Conservation (phyloP, 2,888 invertebrate species). For the Lasioglossum leucozonium region DNA sequence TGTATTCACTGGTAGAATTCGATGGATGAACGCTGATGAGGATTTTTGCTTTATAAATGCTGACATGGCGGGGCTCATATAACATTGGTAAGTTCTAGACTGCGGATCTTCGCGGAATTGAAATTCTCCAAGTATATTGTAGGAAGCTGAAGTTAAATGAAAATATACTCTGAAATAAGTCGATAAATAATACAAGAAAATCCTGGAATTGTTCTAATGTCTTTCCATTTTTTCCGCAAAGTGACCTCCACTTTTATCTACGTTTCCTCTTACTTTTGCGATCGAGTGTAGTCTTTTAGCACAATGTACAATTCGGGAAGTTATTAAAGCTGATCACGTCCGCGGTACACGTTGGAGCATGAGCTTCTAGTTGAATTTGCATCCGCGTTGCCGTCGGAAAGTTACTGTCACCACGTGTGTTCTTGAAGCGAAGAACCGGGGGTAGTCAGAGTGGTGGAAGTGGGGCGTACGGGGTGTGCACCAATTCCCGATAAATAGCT, state of each 20-base stretch:
- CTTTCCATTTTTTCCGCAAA: too few species aligned
- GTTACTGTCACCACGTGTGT: background rate
- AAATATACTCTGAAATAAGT: background rate
- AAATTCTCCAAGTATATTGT: background rate
- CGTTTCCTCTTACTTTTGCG: background rate
- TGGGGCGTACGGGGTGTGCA: conserved; percentile 37
- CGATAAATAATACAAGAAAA: too few species aligned
- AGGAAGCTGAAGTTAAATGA: background rate
- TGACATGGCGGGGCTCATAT: background rate
- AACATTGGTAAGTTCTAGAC: background rate
- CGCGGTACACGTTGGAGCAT: background rate
- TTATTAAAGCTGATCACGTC: conserved; percentile 10
- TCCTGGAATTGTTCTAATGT: too few species aligned
- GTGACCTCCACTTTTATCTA: background rate
- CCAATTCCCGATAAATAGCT: conserved; percentile 63
- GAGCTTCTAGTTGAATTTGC: conserved; percentile 1
- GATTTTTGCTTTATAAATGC: background rate
- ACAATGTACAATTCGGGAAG: background rate
- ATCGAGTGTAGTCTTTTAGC: background rate
- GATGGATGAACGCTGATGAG: background rate
- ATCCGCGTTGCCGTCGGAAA: conserved; percentile 14
- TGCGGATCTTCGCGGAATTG: background rate
- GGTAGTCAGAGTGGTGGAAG: conserved; percentile 9
- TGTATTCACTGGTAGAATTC: background rate
- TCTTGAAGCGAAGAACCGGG: background rate